These are phyloP conservation scores for Coptotermes formosanus DNA, from an alignment of 1,140 invertebrate genomes.

Conservation along the genomic window DNA sequence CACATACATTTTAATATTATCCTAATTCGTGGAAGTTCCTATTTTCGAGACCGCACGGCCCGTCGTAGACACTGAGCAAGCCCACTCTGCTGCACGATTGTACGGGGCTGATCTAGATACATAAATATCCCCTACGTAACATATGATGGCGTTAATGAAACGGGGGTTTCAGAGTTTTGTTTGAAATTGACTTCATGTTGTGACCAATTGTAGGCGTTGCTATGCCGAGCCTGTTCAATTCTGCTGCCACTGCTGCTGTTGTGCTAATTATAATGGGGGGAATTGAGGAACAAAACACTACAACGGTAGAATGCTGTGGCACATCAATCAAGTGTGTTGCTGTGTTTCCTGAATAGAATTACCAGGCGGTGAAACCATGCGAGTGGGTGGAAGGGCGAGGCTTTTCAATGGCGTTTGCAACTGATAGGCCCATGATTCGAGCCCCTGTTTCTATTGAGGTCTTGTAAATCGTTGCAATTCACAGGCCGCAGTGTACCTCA, in stretches of 20 bases:
- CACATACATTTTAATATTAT: too few relatives aligned
- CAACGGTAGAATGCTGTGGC: background rate
- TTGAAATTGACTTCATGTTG: background rate
- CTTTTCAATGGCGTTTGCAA: constrained; percentile 9
- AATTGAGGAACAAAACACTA: constrained; percentile 16
- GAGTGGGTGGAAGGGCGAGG: background rate
- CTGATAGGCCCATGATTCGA: constrained; percentile 6
- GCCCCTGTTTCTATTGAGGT: background rate
- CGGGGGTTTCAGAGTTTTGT: too few relatives aligned
- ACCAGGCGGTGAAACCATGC: constrained; percentile 8
- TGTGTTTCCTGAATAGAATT: constrained; percentile 13
- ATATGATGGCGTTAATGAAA: too few relatives aligned
- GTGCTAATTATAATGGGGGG: constrained; percentile 11
- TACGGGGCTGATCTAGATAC: too few relatives aligned
- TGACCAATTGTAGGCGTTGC: background rate
- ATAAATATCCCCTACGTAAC: too few relatives aligned
- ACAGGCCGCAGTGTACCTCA: background rate
- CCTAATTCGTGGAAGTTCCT: too few relatives aligned
- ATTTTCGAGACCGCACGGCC: too few relatives aligned
- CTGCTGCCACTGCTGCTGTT: background rate
- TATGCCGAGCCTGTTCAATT: background rate
- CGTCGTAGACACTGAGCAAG: too few relatives aligned
- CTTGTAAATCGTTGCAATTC: constrained; percentile 6
- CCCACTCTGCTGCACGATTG: too few relatives aligned
- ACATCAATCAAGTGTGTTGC: constrained; percentile 11